Conservation (phyloP, 2,113 vertebrate genomes). For the Paradoxurus hermaphroditus region DNA sequence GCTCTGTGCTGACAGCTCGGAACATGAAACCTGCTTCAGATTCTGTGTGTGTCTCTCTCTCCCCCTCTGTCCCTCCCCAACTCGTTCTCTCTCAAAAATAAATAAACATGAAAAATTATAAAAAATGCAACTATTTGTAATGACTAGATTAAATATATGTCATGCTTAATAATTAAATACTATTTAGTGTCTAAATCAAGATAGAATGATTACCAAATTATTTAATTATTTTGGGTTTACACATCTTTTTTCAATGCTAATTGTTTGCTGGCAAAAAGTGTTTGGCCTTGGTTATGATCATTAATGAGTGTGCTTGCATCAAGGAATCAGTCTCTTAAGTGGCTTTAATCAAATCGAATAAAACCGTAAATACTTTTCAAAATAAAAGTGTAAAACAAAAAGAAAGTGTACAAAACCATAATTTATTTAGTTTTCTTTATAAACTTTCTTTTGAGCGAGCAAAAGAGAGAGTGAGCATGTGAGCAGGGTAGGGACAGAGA, state of each 20-base stretch:
- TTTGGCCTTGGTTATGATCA: conserved; percentile 50
- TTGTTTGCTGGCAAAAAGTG: conserved; percentile 39
- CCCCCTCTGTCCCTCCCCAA: too few species aligned
- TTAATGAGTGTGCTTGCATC: conserved; percentile 51
- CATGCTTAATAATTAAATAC: not conserved
- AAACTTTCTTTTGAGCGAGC: too few species aligned
- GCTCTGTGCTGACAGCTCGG: too few species aligned
- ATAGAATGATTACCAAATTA: conserved; percentile 40
- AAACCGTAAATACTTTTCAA: conserved; percentile 47
- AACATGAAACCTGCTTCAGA: too few species aligned
- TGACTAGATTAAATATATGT: conserved; percentile 24
- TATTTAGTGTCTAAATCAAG: conserved; percentile 40
- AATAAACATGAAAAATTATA: too few species aligned
- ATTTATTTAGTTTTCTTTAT: not conserved
- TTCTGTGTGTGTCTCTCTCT: too few species aligned
- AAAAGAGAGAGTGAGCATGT: too few species aligned
- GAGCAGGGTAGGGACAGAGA: too few species aligned
- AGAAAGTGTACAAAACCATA: not conserved
- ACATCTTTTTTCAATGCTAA: conserved; percentile 47
- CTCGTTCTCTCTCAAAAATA: too few species aligned
- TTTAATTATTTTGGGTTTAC: conserved; percentile 46
- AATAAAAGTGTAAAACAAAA: conserved; percentile 37
- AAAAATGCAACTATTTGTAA: conserved; percentile 50
- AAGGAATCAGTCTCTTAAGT: conserved; percentile 37
- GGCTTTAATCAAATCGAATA: conserved; percentile 33